Conservation (phyloP, 1,140 invertebrate genomes). For the Ceratoteleas bidentatus region DNA sequence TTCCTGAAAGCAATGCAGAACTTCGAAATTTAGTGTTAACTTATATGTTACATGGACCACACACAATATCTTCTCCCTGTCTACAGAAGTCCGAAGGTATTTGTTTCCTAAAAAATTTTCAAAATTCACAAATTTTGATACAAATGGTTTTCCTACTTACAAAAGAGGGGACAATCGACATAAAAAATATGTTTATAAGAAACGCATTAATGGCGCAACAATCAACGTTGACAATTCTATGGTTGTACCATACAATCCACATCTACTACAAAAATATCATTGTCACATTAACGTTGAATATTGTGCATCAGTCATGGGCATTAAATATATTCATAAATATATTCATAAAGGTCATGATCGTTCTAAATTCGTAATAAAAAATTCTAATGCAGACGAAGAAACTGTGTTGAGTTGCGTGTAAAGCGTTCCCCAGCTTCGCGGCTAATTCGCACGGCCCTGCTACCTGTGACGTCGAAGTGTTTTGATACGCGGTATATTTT, state of each 20-base stretch:
- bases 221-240: slow-evolving; percentile 52
- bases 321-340: slow-evolving; percentile 7
- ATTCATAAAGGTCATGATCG: slow-evolving; percentile 9
- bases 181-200: slow-evolving; percentile 21
- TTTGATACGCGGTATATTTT: too few relatives aligned
- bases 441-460: too few relatives aligned
- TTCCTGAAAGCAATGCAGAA: slow-evolving; percentile 17
- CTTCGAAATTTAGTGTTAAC: slow-evolving; percentile 34
- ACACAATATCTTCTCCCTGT: slow-evolving; percentile 24
- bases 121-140: slow-evolving; percentile 23
- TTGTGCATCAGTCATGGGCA: slow-evolving; percentile 31
- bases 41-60: slow-evolving; percentile 40
- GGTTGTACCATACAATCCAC: slow-evolving; percentile 22
- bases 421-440: too few relatives aligned
- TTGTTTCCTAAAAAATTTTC: slow-evolving; percentile 45
- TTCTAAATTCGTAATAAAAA: slow-evolving; percentile 2
- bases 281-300: slow-evolving; percentile 55
- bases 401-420: too few relatives aligned
- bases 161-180: slow-evolving; percentile 14
- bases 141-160: slow-evolving; percentile 46
- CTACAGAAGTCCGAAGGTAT: slow-evolving; percentile 8
- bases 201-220: slow-evolving; percentile 16
- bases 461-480: too few relatives aligned
- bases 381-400: neutral
- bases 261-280: slow-evolving; percentile 36